Base-by-base conservation (phyloP, 2,888 invertebrate genomes). In the Emmelina monodactyla region DNA sequence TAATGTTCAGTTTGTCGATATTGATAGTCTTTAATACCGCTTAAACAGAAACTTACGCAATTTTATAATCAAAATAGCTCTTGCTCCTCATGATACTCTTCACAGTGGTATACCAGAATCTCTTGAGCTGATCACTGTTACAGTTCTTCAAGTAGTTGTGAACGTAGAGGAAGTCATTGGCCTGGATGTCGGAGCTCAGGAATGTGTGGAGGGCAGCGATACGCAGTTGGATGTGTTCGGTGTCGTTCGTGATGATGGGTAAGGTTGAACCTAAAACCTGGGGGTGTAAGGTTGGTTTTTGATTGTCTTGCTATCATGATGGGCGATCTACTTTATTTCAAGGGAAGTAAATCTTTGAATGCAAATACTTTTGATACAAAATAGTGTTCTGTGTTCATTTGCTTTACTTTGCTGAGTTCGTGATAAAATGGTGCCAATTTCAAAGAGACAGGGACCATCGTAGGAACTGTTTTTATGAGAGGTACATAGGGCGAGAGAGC, bases 81-180 rank as follows among this genome's bases (percentile, higher is more conserved):
- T 85, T 85, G 1, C 86, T 87, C 29, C 80, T 80, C 35, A 86
- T 84, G 53, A 89, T 69, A 35, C 87, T 88, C 41, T 85, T 85
- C 16, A 89, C 69, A 0, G 88, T 88, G 0, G 88, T 85, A 40
- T 86, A 86, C 76, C 88, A 90, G 58, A 85, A 89, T 44, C 88
- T 82, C 42, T 86, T 85, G 42, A 90, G 64, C 50, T 88, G 88
- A 3, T 80, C 80, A 49, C 83, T 83, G 0, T 78, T 79, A 40
- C 86, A 87, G 7, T 67, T 72, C 45, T 78, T 80, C 50, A 90
- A 85, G 43, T 85, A 87, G 58, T 87, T 85, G 51, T 87, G 87
- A 2, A 89, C 70, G 37, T 87, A 86, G 41, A 88, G 81, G 32
- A 89, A 78, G 32, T 88, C 83, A 1, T 85, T 85, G 4, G 87